Evolutionary conservation across 2,113 vertebrate species (phyloP).

Genomic region (Gasterosteus aculeatus): DNA sequence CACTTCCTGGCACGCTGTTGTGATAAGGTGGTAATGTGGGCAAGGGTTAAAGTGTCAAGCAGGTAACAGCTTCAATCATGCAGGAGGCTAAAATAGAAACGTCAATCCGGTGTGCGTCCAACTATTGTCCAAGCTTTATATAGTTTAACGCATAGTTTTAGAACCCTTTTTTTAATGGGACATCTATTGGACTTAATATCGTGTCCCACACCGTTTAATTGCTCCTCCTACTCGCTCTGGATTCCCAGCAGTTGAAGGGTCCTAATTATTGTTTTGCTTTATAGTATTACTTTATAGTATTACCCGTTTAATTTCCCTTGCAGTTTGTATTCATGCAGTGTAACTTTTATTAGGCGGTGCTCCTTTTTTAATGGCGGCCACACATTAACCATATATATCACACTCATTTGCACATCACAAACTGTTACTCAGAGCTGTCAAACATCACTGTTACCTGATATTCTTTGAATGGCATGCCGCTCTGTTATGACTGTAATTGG

Average conservation of each 20-base stretch:
- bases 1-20: background rate
- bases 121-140: conserved; percentile 43
- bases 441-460: background rate
- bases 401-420: background rate
- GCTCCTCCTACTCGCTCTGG: conserved; percentile 7
- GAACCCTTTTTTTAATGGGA: conserved; percentile 32
- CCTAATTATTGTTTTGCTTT: conserved; percentile 20
- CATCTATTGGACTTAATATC: conserved; percentile 15
- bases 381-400: too few relatives aligned
- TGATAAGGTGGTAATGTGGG: conserved; percentile 41
- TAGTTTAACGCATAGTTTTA: conserved; percentile 37
- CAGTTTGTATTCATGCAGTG: background rate
- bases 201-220: conserved; percentile 20
- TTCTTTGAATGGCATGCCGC: background rate
- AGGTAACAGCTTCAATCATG: conserved; percentile 48
- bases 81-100: conserved; percentile 54
- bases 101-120: conserved; percentile 55
- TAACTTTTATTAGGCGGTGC: background rate
- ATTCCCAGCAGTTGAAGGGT: conserved; percentile 25
- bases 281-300: background rate
- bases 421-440: background rate
- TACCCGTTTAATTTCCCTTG: background rate
- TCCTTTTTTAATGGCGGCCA: background rate
- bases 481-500: background rate
- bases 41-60: conserved; percentile 25